Evolutionary conservation across 2,797 vertebrate genomes (phyloP).

Genomic region (Sebastes goodei): DNA sequence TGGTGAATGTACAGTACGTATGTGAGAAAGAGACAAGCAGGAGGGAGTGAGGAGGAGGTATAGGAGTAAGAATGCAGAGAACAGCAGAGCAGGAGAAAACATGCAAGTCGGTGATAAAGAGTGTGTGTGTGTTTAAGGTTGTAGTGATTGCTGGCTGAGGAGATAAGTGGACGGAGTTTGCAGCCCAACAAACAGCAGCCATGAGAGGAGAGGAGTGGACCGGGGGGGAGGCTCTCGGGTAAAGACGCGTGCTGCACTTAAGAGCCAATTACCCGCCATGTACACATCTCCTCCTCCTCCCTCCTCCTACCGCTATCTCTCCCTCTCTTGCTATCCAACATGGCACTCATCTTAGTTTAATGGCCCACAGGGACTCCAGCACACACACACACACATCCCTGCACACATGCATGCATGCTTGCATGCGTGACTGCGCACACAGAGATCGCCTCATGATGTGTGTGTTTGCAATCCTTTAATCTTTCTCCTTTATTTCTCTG

Average conservation of each 20-base stretch:
- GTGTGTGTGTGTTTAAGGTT: constrained; percentile 66
- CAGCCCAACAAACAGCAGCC: constrained; percentile 68
- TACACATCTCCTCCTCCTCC: constrained; percentile 68
- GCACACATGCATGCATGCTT: constrained; percentile 11
- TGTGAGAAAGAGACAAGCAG: background rate
- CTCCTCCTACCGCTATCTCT: constrained; percentile 53
- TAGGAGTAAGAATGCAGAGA: constrained; percentile 1
- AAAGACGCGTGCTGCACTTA: constrained; percentile 80
- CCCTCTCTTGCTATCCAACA: constrained; percentile 64
- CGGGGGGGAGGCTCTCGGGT: constrained; percentile 68
- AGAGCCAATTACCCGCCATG: constrained; percentile 81
- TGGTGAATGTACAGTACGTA: background rate
- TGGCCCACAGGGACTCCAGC: constrained; percentile 63
- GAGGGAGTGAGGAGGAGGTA: background rate
- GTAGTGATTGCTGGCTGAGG: constrained; percentile 68
- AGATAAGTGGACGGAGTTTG: constrained; percentile 76
- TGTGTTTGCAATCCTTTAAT: constrained; percentile 62
- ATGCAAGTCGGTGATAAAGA: constrained; percentile 63
- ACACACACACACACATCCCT: constrained; percentile 29
- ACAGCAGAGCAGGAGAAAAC: constrained; percentile 31
- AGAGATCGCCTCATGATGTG: constrained; percentile 30
- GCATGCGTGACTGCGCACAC: constrained; percentile 34
- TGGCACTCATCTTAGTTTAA: constrained; percentile 79
- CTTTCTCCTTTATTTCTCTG: constrained; percentile 52
- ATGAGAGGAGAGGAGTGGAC: constrained; percentile 59